Percentiles rank a stretch among this genome's conserved stretches.
These are phyloP conservation scores for Zosterops lateralis DNA, from an alignment of 2,113 vertebrate species.

Conservation along the genomic window DNA sequence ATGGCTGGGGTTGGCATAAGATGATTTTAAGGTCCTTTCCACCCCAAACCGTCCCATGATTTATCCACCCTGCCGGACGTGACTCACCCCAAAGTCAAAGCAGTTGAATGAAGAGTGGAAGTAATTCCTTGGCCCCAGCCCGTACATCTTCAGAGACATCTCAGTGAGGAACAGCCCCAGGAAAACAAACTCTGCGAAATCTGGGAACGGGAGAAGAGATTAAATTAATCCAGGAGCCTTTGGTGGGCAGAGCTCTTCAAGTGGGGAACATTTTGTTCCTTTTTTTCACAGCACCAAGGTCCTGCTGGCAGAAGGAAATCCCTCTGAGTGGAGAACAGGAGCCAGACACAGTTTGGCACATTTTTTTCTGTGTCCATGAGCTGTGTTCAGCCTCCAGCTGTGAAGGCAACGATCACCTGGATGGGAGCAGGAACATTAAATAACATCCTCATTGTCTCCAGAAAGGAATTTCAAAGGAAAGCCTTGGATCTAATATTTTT, in stretches of 20 bases:
- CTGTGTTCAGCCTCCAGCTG: background rate
- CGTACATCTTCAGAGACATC: constrained; percentile 98
- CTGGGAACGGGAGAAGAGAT: constrained; percentile 68
- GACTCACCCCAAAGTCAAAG: constrained; percentile 95
- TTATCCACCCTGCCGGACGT: background rate
- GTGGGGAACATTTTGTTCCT: background rate
- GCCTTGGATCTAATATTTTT: background rate
- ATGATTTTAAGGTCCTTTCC: background rate
- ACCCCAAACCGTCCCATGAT: background rate
- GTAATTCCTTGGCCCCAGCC: constrained; percentile 91
- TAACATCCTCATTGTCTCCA: background rate
- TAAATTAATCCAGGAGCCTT: background rate
- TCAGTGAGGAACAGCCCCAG: constrained; percentile 94
- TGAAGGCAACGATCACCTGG: background rate
- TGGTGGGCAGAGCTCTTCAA: background rate
- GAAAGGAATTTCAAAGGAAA: background rate
- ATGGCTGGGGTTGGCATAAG: background rate
- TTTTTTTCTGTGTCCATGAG: background rate
- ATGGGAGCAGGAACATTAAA: background rate
- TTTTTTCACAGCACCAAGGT: background rate
- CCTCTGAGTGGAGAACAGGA: background rate
- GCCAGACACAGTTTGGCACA: background rate
- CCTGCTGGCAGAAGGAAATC: background rate
- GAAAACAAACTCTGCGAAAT: constrained; percentile 96
- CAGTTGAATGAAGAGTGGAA: constrained; percentile 98